Conservation (phyloP, 2,113 vertebrate genomes). For the Madoqua kirkii region DNA sequence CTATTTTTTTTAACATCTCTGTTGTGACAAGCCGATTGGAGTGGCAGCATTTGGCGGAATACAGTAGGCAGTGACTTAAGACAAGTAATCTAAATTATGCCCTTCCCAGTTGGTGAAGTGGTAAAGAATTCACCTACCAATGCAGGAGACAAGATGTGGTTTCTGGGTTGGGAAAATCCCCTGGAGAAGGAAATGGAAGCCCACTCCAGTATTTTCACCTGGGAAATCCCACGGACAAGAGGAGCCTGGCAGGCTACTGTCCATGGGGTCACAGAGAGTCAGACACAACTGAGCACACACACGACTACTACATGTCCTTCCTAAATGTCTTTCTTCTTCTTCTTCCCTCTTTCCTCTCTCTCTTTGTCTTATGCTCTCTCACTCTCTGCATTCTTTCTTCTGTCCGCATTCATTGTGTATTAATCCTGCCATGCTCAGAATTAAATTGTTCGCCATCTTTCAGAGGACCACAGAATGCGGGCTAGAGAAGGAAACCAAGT, state of each 20-base stretch:
- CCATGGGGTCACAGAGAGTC: not conserved
- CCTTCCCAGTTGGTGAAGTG: not conserved
- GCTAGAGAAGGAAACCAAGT: rapidly evolving
- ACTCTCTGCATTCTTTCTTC: not conserved
- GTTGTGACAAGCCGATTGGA: not conserved
- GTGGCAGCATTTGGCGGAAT: not conserved
- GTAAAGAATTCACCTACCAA: not conserved
- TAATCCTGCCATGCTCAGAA: not conserved
- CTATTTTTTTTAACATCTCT: not conserved
- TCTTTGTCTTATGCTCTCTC: not conserved
- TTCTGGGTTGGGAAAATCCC: not conserved
- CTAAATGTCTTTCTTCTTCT: not conserved
- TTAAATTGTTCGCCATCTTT: not conserved
- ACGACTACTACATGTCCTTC: not conserved
- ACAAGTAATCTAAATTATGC: not conserved
- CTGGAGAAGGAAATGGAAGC: not conserved
- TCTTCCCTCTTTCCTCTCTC: not conserved
- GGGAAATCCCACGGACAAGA: not conserved
- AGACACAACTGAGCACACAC: not conserved
- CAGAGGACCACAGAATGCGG: not conserved
- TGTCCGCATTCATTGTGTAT: rapidly evolving
- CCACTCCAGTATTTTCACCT: not conserved
- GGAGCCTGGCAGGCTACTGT: not conserved
- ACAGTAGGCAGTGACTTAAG: not conserved
- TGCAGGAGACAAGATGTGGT: not conserved